Base-by-base conservation (phyloP, 2,113 vertebrate species). In the Poeciliopsis retropinna region DNA sequence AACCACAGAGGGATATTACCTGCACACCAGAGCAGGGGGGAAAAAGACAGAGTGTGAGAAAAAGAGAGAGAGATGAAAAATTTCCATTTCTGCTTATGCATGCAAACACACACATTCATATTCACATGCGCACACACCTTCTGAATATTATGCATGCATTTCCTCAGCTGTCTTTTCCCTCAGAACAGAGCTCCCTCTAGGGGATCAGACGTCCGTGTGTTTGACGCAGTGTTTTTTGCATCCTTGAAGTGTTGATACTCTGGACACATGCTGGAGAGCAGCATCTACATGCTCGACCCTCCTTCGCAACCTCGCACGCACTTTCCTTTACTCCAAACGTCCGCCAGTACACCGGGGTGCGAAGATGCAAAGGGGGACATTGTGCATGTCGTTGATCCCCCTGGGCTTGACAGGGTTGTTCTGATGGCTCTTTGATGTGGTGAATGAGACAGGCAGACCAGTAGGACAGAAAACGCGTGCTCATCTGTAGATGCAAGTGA, bases 31-130 rank as follows among this genome's bases (percentile, higher is more conserved):
- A 67, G 87, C 57, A 76, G 32, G 76, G 73, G 30, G 79, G 2
- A 47, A 63, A 82, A 65, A 57, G 31, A 57, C 11, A 64, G 51
- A 69, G 47, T 67, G 74, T 67, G 74, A 76, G 67, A 83, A 70
- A 67, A 64, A 84, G 68, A 82, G 74, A 71, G 32, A 75, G 67
- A 41, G 37, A 44, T 17, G 39, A 62, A 51, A 81, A 37, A 90
- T 86, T 87, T 91, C 85, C 84, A 89, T 91, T 90, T 91, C 84
- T 91, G 91, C 92, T 90, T 89, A 91, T 91, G 87, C 79, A 93
- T 90, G 90, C 87, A 88, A 90, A 86, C 81, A 84, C 87, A 82
- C 75, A 76, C 79, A 67, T 74, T 78, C 72, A 73, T 54, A 85
- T 78, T 76, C 79, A 82, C 71, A 80, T 67, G 70, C 79, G 70